Conservation (phyloP, 2,797 vertebrate species). For the Mormyrus hasselquistii region DNA sequence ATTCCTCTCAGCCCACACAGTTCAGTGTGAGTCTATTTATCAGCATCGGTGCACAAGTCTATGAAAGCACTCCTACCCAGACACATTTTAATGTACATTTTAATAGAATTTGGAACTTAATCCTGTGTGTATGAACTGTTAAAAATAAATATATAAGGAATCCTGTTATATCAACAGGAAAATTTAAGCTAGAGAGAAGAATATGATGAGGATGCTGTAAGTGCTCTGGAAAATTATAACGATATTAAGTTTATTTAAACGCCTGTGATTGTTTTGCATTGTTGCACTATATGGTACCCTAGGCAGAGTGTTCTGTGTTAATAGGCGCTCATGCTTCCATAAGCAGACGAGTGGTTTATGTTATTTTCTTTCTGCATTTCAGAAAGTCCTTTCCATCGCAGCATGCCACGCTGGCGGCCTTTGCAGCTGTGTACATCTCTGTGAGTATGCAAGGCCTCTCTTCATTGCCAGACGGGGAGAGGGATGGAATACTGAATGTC, state of each 20-base stretch:
- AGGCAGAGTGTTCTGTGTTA: neutral
- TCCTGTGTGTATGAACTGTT: neutral
- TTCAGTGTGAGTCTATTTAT: neutral
- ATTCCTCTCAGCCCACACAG: constrained; percentile 18
- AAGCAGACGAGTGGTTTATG: neutral
- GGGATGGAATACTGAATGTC: neutral
- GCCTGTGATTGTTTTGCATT: neutral
- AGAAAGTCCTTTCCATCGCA: constrained; percentile 94
- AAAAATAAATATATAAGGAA: neutral
- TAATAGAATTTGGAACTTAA: neutral
- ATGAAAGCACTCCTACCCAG: neutral
- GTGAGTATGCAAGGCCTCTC: constrained; percentile 64
- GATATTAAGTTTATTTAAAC: neutral
- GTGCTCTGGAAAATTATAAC: neutral
- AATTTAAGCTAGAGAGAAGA: neutral
- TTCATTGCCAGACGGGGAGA: neutral
- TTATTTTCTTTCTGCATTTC: constrained; percentile 45
- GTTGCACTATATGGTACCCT: neutral
- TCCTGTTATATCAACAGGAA: neutral
- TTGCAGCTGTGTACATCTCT: constrained; percentile 89
- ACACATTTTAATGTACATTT: neutral
- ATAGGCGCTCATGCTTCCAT: neutral
- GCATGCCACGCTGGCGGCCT: constrained; percentile 87
- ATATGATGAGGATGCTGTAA: neutral
- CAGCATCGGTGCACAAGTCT: neutral